Conservation (phyloP, 2,113 vertebrate genomes). For the Chloropsis hardwickii region DNA sequence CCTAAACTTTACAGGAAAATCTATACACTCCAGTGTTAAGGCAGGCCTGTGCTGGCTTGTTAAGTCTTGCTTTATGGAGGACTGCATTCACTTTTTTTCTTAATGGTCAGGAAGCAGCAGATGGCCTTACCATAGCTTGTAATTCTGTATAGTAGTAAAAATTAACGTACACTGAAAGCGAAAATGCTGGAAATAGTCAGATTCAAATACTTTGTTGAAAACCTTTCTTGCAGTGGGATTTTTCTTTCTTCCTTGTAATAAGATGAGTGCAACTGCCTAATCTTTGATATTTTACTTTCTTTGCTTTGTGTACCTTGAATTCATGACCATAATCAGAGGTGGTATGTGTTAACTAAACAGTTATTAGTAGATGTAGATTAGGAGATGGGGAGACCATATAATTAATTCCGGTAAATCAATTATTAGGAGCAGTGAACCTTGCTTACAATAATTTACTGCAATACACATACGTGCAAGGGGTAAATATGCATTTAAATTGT, state of each 20-base stretch:
- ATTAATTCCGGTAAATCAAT: background rate
- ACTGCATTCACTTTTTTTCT: background rate
- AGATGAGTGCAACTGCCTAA: background rate
- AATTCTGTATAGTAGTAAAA: background rate
- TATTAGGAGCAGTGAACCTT: background rate
- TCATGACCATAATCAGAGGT: background rate
- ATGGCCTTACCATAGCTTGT: background rate
- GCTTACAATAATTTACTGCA: background rate
- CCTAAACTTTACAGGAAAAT: background rate
- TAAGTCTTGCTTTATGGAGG: background rate
- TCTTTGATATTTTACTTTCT: background rate
- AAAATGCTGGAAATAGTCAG: background rate
- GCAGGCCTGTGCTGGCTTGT: background rate
- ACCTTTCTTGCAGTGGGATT: background rate
- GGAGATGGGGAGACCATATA: background rate
- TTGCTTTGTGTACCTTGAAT: background rate
- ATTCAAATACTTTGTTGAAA: background rate
- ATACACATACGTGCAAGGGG: rapidly evolving
- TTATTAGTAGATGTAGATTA: background rate
- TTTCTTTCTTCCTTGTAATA: background rate
- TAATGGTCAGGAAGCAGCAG: background rate
- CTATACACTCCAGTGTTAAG: background rate
- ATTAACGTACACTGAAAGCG: background rate
- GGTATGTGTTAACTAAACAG: background rate
- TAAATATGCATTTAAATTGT: background rate